These are phyloP conservation scores for Mythimna albipuncta DNA, from an alignment of 2,888 invertebrate genomes.

Conservation along the genomic window DNA sequence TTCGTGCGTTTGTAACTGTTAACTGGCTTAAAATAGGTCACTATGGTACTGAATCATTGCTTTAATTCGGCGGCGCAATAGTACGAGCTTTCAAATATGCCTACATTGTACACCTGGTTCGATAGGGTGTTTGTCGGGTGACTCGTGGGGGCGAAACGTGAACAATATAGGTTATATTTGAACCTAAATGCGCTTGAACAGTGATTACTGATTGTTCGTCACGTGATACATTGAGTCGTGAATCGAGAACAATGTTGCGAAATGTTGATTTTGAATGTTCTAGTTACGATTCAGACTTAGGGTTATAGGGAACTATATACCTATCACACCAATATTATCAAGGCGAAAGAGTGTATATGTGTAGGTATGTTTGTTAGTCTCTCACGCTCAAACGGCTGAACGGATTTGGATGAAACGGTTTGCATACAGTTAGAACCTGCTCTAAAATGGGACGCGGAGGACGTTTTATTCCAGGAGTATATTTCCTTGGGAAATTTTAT, in stretches of 20 bases:
- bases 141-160: slow-evolving; percentile 22
- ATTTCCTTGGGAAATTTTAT: too few relatives aligned
- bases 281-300: not conserved
- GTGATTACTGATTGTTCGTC: slow-evolving; percentile 34
- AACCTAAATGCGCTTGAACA: slow-evolving; percentile 32
- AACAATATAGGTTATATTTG: slow-evolving; percentile 41
- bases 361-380: too few relatives aligned
- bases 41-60: slow-evolving; percentile 51
- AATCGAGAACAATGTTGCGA: slow-evolving; percentile 1
- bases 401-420: too few relatives aligned
- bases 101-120: slow-evolving; percentile 36
- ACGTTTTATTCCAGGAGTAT: too few relatives aligned
- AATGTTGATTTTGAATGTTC: too few relatives aligned
- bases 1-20: slow-evolving; percentile 33
- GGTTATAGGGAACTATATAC: too few relatives aligned
- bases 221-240: not conserved
- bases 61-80: slow-evolving; percentile 27
- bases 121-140: slow-evolving; percentile 36
- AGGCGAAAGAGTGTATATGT: too few relatives aligned
- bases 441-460: too few relatives aligned
- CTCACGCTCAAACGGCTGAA: too few relatives aligned
- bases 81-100: slow-evolving; percentile 27
- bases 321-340: too few relatives aligned
- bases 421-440: too few relatives aligned
- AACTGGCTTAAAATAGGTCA: slow-evolving; percentile 50